phyloP scores from a whole-genome alignment of 2,797 vertebrate genomes.

The Dermochelys coriacea region DNA sequence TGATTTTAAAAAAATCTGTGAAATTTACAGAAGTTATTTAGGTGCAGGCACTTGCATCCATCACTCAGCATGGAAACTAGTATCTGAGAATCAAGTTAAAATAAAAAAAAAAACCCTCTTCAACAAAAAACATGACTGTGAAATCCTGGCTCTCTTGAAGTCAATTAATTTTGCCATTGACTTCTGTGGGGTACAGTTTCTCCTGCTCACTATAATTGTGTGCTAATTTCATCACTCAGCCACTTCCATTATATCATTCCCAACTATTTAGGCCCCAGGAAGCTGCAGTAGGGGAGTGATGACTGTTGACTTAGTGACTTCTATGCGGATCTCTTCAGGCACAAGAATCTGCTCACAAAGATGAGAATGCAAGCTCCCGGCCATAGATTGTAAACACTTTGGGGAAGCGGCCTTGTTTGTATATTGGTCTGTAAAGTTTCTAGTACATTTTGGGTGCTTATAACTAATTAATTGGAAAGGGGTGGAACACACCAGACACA shows the following conservation, averaged over 20 bases:
- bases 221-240: neutral
- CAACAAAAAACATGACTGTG: neutral
- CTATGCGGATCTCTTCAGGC: neutral
- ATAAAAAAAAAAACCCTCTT: neutral
- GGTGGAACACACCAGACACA: neutral
- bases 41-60: neutral
- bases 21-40: neutral
- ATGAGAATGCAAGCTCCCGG: neutral
- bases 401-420: neutral
- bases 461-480: neutral
- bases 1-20: neutral
- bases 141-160: too few species aligned
- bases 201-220: neutral
- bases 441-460: neutral
- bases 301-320: neutral
- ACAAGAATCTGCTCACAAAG: neutral
- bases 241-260: neutral
- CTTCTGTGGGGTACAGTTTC: neutral
- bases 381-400: neutral
- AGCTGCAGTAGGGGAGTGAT: neutral
- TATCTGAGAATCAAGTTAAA: neutral
- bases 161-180: too few species aligned
- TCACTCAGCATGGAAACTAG: neutral
- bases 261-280: too few species aligned
- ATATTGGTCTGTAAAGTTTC: neutral